Evolutionary conservation across 2,888 invertebrate species (phyloP).

Genomic region (Stenotaenia linearis): DNA sequence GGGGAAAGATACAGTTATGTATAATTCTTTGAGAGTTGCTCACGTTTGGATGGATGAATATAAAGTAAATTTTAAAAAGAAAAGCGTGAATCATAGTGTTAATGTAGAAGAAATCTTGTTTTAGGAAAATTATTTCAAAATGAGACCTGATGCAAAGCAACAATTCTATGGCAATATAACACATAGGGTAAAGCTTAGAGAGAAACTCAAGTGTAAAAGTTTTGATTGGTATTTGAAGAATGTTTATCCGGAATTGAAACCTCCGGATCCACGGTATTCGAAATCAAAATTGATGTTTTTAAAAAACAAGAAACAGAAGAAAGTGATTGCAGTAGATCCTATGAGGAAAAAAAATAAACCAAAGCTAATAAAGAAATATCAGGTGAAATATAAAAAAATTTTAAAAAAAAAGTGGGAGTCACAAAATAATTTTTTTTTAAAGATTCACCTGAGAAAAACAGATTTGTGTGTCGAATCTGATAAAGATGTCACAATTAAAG

Average conservation of each 20-base stretch:
- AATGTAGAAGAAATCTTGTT: not conserved
- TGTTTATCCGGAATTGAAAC: conserved; percentile 72
- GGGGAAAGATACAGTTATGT: conserved; percentile 79
- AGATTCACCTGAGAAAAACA: conserved; percentile 50
- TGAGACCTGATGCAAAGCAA: conserved; percentile 55
- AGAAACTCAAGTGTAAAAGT: conserved; percentile 67
- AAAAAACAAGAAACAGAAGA: conserved; percentile 30
- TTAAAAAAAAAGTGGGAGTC: no score
- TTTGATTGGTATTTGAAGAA: conserved; percentile 84
- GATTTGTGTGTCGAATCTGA: conserved; percentile 72
- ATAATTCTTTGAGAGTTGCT: conserved; percentile 87
- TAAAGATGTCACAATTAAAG: conserved; percentile 69
- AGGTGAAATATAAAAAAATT: conserved; percentile 41
- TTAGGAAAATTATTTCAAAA: conserved; percentile 67
- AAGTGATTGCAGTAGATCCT: conserved; percentile 63
- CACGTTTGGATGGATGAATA: conserved; percentile 97
- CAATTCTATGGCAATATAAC: conserved; percentile 69
- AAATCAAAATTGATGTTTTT: conserved; percentile 48
- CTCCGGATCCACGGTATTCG: conserved; percentile 54
- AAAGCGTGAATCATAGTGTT: not conserved
- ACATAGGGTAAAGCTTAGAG: conserved; percentile 64
- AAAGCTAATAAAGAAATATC: conserved; percentile 45
- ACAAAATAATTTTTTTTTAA: not conserved
- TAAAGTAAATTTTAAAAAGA: conserved; percentile 53
- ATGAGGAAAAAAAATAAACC: conserved; percentile 64